phyloP scores from a whole-genome alignment of 2,797 vertebrate species.

The Garrulus glandarius region DNA sequence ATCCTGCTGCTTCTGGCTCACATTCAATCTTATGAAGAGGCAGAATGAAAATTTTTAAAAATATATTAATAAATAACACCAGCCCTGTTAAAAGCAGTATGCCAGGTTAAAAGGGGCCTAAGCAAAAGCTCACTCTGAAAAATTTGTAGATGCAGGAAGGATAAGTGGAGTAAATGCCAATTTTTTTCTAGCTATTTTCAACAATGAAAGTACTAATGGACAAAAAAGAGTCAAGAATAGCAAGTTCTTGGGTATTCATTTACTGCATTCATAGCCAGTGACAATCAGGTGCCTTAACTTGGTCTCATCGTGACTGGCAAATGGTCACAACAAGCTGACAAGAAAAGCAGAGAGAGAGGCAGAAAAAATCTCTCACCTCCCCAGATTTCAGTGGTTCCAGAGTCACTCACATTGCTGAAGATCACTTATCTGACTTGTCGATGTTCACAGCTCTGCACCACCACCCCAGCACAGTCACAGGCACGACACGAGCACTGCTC shows the following conservation, averaged over 20 bases:
- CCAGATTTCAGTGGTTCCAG: not conserved
- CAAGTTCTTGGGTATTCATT: not conserved
- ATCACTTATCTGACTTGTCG: not conserved
- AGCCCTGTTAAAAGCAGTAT: not conserved
- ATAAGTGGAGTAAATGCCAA: rapidly evolving
- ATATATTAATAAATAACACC: not conserved
- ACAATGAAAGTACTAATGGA: not conserved
- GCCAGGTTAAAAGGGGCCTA: not conserved
- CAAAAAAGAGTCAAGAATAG: not conserved
- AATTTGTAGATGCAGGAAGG: not conserved
- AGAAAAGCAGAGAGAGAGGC: not conserved
- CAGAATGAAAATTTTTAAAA: not conserved
- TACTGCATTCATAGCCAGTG: not conserved
- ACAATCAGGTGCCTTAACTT: not conserved
- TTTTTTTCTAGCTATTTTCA: not conserved
- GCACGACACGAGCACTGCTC: not conserved
- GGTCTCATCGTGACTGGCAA: not conserved
- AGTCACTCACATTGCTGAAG: not conserved
- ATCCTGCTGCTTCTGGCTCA: slow-evolving; percentile 17
- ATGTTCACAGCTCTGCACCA: not conserved
- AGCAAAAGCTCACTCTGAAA: not conserved
- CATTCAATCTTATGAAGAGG: not conserved
- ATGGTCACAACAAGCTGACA: not conserved
- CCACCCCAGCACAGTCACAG: not conserved
- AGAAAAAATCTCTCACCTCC: not conserved